Evolutionary conservation across 1,140 invertebrate genomes (phyloP), one percentile per base, ranked within the genome.

Genomic region (Phenacoccus solenopsis): DNA sequence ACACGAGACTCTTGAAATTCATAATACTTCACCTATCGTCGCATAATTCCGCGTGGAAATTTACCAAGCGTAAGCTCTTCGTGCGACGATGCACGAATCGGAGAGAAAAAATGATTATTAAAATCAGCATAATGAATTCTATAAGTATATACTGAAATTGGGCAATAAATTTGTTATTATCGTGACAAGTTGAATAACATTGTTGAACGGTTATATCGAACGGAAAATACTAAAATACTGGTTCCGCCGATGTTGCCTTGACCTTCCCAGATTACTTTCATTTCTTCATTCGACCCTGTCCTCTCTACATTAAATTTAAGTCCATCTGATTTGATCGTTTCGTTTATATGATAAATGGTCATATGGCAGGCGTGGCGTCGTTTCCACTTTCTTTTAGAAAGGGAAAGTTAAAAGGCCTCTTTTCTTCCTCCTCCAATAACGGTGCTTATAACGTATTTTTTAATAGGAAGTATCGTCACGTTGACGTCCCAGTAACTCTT

Each of bases 201-300:
- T 64, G 59, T 64, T 16, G 59, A 27, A 64, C 59, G 59, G 38
- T 49, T 49, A 16, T 49, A 49, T 49, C 20, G 20, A 49, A 49
- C 38, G 38, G 38, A 49, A 49, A 49, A 49, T 49, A 49, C 12
- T 24, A 16, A 25, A 64, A 64, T 24, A 64, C 59, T 25, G 25
- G 59, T 64, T 64, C 25, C 59, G 38, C 59, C 25, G 22, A 64
- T 22, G 25, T 64, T 25, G 59, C 59, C 59, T 64, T 64, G 59
- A 64, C 59, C 59, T 64, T 64, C 59, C 59, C 12, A 25, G 59
- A 64, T 64, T 64, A 64, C 59, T 64, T 64, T 64, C 59, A 64
- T 64, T 64, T 64, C 59, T 64, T 64, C 25, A 22, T 64, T 64
- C 25, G 59, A 64, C 59, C 21, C 59, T 64, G 59, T 64, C 25